Evolutionary conservation across 1,140 invertebrate species (phyloP).

Genomic region (Lethrus apterus): DNA sequence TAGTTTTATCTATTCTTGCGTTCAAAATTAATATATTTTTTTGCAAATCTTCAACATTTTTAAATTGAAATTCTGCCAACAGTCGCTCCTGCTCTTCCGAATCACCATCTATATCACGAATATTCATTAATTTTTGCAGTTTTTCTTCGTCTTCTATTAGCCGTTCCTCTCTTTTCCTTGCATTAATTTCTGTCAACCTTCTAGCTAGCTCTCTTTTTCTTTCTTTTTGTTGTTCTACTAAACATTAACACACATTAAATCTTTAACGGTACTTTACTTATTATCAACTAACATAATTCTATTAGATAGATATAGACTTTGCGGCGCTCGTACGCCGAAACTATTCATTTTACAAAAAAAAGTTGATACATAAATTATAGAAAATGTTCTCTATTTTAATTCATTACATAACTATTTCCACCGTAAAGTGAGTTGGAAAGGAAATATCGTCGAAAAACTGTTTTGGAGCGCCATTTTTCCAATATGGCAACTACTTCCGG

Average conservation of each 20-base stretch:
- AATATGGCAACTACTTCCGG: too few relatives aligned
- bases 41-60: slow-evolving; percentile 54
- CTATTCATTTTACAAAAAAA: too few relatives aligned
- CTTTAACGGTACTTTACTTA: too few relatives aligned
- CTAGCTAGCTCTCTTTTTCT: slow-evolving; percentile 74
- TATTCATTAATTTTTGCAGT: slow-evolving; percentile 64
- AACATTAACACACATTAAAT: slow-evolving; percentile 26
- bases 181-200: slow-evolving; percentile 77
- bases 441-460: too few relatives aligned
- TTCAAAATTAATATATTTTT: slow-evolving; percentile 70
- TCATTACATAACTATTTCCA: too few relatives aligned
- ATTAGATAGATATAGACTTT: too few relatives aligned
- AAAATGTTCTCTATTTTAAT: too few relatives aligned
- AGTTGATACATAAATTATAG: too few relatives aligned
- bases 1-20: slow-evolving; percentile 68
- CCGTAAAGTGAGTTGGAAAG: too few relatives aligned
- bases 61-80: slow-evolving; percentile 51
- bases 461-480: too few relatives aligned
- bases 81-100: slow-evolving; percentile 57
- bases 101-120: slow-evolving; percentile 72
- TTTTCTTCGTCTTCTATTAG: slow-evolving; percentile 83
- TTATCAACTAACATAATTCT: too few relatives aligned
- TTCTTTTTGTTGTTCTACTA: slow-evolving; percentile 77
- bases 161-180: slow-evolving; percentile 75
- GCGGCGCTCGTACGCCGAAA: too few relatives aligned